Conservation (phyloP, 2,888 invertebrate species). For the Acanthococcus lagerstroemiae region DNA sequence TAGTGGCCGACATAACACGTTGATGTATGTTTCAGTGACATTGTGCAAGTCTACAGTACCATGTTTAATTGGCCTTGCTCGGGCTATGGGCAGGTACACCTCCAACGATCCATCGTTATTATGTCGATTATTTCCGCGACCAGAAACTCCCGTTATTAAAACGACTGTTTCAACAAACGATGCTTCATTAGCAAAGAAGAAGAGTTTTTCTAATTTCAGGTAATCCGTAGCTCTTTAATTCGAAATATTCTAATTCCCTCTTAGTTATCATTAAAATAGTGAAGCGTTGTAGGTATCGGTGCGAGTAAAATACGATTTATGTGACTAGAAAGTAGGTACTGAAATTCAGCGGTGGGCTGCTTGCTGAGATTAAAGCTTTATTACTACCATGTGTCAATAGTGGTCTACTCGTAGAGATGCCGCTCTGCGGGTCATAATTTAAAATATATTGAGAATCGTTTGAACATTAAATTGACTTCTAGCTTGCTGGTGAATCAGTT, state of each 20-base stretch:
- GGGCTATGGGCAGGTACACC: slow-evolving; percentile 85
- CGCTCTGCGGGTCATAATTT: too few relatives aligned
- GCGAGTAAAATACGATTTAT: too few relatives aligned
- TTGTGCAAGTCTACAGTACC: slow-evolving; percentile 79
- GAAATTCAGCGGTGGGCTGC: too few relatives aligned
- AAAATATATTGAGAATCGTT: too few relatives aligned
- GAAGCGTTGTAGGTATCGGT: too few relatives aligned
- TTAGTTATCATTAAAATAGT: not conserved
- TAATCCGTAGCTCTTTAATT: slow-evolving; percentile 27
- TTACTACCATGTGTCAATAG: too few relatives aligned
- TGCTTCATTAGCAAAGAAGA: slow-evolving; percentile 38
- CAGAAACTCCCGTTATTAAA: slow-evolving; percentile 52
- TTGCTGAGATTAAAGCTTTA: too few relatives aligned
- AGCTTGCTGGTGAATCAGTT: too few relatives aligned
- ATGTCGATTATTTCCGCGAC: slow-evolving; percentile 72
- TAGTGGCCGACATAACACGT: not conserved
- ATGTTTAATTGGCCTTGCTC: slow-evolving; percentile 71
- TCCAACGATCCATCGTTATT: slow-evolving; percentile 69
- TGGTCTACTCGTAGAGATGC: too few relatives aligned
- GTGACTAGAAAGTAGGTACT: too few relatives aligned
- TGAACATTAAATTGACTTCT: too few relatives aligned
- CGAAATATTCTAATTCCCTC: not conserved
- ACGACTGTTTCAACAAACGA: slow-evolving; percentile 41
- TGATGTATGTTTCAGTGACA: slow-evolving; percentile 47
- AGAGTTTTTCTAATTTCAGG: slow-evolving; percentile 43